Evolutionary conservation across 2,888 invertebrate species (phyloP), one percentile per base, ranked within the genome.

Genomic region (Sicus ferrugineus): DNA sequence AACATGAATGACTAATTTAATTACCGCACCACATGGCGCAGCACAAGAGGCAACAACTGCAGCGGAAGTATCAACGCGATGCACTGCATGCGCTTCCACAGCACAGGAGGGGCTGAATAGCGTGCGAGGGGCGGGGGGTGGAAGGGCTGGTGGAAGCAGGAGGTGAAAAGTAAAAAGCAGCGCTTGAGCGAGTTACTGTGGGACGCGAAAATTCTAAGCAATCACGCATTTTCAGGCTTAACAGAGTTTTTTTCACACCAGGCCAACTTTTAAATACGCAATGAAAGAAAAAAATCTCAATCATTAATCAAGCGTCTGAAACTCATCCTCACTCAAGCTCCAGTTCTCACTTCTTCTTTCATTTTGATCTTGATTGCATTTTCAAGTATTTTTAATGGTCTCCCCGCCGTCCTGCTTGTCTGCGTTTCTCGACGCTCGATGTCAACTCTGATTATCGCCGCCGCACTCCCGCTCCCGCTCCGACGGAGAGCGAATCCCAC

Each of bases 371-470:
- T 30, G 30, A 58, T 58, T 19, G 1, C 3, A 26, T 9, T 3
- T 56, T 56, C 28, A 23, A 56, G 6, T 28, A 3, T 42, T 9
- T 42, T 28, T 6, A 54, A 26, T 28, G 21, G n/a, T 2, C 2
- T 4, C 30, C 48, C 9, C 6, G 14, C n/a, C 4, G n/a, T n/a
- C 56, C 7, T 16, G 16, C 3, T 26, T 5, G 16, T 5, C 42
- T 7, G 14, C 46, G 1, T 48, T 23, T 16, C n/a, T 34, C 52
- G 67, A 34, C 54, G 23, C 46, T 68, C 42, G 5, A 4, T 68
- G 68, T 68, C 68, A 68, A 30, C 68, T 56, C n/a, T 63, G 63
- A 48, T 68, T 62, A 68, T 68, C 58, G 46, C 63, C 56, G 31
- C 19, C 19, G 16, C 23, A 2, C 31, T 54, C 30, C 16, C n/a